Evolutionary conservation across 1,140 invertebrate genomes (phyloP), one percentile per base, ranked within the genome.

Genomic region (Pseudobourletiella spinata): DNA sequence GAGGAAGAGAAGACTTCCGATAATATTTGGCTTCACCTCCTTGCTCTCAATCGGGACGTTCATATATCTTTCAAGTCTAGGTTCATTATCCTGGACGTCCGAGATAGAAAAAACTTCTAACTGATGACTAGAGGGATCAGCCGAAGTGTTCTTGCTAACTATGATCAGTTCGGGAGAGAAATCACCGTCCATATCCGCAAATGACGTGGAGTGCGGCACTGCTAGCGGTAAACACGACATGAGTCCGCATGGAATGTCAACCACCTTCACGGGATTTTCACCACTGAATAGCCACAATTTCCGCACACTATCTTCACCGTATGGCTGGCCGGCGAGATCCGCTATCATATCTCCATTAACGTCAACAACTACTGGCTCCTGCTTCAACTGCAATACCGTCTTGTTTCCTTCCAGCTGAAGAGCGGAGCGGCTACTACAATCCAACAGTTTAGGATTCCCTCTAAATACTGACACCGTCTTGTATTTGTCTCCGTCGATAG

Each of bases 271-370:
- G 8, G n/a, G n/a, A 11, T 39, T 39, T 25, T 55, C 50, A 15
- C 2, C 16, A n/a, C 29, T 4, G 54, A 54, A 61, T 18, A 6
- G 35, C 59, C 59, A 61, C 6, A 61, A 8, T 46, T 32, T 55
- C 22, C 59, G 22, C n/a, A n/a, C n/a, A 16, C 3, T 25, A 4
- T 20, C n/a, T 6, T 30, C 24, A 15, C 30, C 29, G 15, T 3
- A 4, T 26, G 24, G 20, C 39, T 88, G 74, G 0, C 88, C 91
- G 78, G 94, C 89, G 6, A 98, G 74, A 78, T 98, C 94, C 57
- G 93, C 84, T 51, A 93, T 90, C 89, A 95, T 93, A 74, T 98
- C 89, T 54, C 85, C 85, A 78, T 96, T 88, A 65, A 86, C 89
- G 75, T 96, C 92, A 46, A 95, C 78, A 0, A 90, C 84, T 61